Conservation (phyloP, 2,888 invertebrate genomes). For the Buathra laborator region DNA sequence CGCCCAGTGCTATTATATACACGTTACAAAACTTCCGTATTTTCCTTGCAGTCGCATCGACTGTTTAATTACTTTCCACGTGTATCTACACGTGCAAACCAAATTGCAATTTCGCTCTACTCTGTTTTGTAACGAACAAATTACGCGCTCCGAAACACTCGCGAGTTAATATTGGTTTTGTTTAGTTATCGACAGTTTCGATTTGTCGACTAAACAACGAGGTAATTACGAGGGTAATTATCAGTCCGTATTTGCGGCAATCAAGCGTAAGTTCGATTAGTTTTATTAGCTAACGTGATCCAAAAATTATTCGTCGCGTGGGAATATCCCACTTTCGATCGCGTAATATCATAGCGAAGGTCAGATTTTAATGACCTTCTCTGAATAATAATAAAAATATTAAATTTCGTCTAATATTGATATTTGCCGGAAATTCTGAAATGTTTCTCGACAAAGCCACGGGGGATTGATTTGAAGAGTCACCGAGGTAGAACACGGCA, state of each 20-base stretch:
- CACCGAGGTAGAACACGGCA: background rate
- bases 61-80: background rate
- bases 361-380: background rate
- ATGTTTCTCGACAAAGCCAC: background rate
- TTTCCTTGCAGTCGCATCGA: background rate
- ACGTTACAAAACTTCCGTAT: background rate
- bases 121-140: background rate
- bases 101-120: background rate
- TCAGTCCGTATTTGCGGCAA: too few species aligned
- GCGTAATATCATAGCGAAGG: too few species aligned
- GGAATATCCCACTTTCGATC: background rate
- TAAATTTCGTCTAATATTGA: background rate
- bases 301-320: too few species aligned
- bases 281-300: too few species aligned
- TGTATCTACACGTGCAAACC: too few species aligned
- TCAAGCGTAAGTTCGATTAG: too few species aligned
- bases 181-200: background rate
- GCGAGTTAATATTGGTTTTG: background rate
- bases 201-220: background rate
- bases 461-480: background rate
- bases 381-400: background rate
- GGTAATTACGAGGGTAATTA: background rate
- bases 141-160: background rate
- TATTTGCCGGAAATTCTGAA: background rate
- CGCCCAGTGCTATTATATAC: background rate